Base-by-base conservation (phyloP, 2,797 vertebrate species). In the Novumbra hubbsi region DNA sequence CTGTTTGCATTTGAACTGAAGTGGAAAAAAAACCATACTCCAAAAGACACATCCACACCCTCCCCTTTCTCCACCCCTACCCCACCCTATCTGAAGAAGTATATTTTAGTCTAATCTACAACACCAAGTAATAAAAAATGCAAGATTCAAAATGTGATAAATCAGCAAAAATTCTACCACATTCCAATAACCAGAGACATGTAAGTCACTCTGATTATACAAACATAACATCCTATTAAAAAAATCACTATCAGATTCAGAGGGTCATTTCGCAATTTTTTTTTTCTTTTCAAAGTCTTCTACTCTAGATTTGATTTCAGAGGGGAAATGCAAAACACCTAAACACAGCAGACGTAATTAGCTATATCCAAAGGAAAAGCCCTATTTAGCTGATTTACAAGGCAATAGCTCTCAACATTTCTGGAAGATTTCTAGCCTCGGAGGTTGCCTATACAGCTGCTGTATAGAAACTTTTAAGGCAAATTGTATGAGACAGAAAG, bases 381-480 rank as follows among this genome's bases (percentile, higher is more conserved):
- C 93, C 94, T 85, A 87, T 74, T 76, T 69, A 76, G 84, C 82
- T 87, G 73, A 86, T 85, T 85, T 86, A 82, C 81, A 86, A 89
- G 85, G 84, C 84, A 83, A 79, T 55, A 77, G 76, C 84, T 93
- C 92, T 94, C 88, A 90, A 94, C 91, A 86, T 93, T 92, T 93
- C 92, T 92, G 91, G 90, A 91, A 92, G 92, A 91, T 94, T 78
- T 64, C 93, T 92, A 85, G 91, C 94, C 92, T 93, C 90, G 91
- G 92, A 93, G 94, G 91, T 92, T 94, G 93, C 94, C 91, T 93
- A 93, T 94, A 94, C 93, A 96, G 94, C 93, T 94, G 93, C 90
- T 94, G 93, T 95, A 93, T 95, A 86, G 93, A 95, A 96, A 95
- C 94, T 93, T 94, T 95, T 96, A 97, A 98, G 97, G 96, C 96